Percentiles rank a stretch among this genome's conserved stretches.
phyloP scores from a whole-genome alignment of 2,113 vertebrate species.

The Mobula birostris region DNA sequence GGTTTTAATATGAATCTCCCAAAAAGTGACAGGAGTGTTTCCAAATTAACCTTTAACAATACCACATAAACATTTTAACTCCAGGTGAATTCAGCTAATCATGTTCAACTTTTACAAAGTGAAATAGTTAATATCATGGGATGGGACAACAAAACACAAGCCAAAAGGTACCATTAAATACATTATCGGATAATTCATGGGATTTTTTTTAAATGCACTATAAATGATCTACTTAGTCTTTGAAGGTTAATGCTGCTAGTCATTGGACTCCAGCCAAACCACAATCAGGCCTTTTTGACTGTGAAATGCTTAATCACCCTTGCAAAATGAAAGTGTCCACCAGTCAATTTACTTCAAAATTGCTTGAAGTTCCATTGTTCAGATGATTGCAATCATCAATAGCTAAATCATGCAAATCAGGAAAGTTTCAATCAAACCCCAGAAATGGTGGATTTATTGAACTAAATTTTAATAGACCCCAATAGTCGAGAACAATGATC shows the following conservation, averaged over 20 bases:
- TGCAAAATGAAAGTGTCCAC: not conserved
- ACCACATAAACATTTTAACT: not conserved
- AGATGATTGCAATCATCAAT: not conserved
- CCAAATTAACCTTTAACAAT: not conserved
- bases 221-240: slow-evolving; percentile 2
- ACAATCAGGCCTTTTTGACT: not conserved
- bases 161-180: not conserved
- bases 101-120: not conserved
- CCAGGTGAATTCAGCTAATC: not conserved
- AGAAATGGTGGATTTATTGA: not conserved
- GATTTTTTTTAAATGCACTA: not conserved
- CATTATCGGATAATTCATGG: not conserved
- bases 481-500: not conserved
- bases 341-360: not conserved
- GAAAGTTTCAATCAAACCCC: not conserved
- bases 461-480: not conserved
- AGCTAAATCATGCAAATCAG: not conserved
- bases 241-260: not conserved
- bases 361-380: not conserved
- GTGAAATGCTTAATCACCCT: not conserved
- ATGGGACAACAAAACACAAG: not conserved
- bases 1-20: not conserved
- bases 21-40: not conserved
- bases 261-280: not conserved
- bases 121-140: not conserved